Conservation (phyloP, 2,113 vertebrate species). For the Mobula hypostoma region DNA sequence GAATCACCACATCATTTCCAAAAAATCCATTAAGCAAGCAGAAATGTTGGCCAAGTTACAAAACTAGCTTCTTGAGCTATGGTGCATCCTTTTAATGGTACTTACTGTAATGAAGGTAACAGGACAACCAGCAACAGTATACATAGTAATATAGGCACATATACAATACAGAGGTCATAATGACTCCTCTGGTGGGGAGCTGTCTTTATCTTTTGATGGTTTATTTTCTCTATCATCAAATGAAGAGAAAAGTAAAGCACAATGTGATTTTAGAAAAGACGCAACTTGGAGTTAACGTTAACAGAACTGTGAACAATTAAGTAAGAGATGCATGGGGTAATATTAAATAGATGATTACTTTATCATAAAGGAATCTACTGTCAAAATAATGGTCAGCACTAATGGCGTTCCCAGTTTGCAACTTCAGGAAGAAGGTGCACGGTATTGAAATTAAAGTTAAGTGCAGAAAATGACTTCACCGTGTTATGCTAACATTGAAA, state of each 20-base stretch:
- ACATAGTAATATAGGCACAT: constrained; percentile 48
- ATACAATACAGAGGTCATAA: constrained; percentile 39
- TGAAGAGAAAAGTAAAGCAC: constrained; percentile 39
- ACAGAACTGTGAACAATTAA: constrained; percentile 25
- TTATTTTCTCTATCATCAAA: constrained; percentile 41
- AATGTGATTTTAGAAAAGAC: neutral
- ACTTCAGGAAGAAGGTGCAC: neutral
- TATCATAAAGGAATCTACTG: neutral
- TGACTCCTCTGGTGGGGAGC: constrained; percentile 40
- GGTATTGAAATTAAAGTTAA: too few species aligned
- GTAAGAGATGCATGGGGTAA: neutral
- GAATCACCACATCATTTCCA: neutral
- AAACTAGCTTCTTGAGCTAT: constrained; percentile 61
- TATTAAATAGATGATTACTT: neutral
- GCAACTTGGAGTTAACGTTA: neutral
- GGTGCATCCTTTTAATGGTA: constrained; percentile 49
- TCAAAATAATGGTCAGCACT: neutral
- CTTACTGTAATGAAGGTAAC: constrained; percentile 53
- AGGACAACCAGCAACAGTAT: constrained; percentile 43
- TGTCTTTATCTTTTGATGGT: constrained; percentile 41
- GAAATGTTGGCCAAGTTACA: constrained; percentile 50
- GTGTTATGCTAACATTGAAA: too few species aligned
- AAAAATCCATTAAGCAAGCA: constrained; percentile 52
- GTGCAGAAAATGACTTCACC: too few species aligned
- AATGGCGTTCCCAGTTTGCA: neutral